Evolutionary conservation across 2,888 invertebrate species (phyloP), one percentile per base, ranked within the genome.

Genomic region (Lordiphosa fenestrarum): DNA sequence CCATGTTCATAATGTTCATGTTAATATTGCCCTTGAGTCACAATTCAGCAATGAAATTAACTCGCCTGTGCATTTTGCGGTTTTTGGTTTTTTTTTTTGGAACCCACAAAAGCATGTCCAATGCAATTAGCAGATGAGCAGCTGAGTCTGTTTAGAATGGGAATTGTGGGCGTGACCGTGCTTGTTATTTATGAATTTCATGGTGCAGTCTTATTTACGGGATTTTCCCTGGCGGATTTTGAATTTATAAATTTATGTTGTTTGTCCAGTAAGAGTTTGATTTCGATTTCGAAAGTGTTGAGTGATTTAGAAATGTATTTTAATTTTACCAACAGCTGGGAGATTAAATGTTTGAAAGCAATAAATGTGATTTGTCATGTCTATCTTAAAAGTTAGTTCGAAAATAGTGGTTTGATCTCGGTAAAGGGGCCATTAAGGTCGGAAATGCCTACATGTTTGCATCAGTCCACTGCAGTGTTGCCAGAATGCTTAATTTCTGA

Each of bases 1-100:
- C 61, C 58, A 62, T 69, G 68, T 82, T 71, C 80, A 83, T 84
- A 86, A 86, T 84, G 80, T 82, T 57, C 77, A 86, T 86, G 86
- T 80, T 86, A 83, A 86, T 84, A 71, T 80, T 70, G 66, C 86
- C 85, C 81, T 71, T 71, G 86, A 80, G 83, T 72, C 80, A 67
- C 63, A 80, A 70, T 71, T 76, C 77, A 77, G 73, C 74, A 74
- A 80, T 82, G 70, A 80, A 82, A 84, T 84, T 80, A 74, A 69
- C 72, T 69, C 57, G 55, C 42, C 50, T 72, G 68, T 63, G 73
- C 41, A 52, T 9, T 25, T 13, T 42, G 41, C 53, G 48, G 42
- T 30, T 44, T 52, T 46, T 73, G 52, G 61, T 23, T 23, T 23
- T 62, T 12, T 36, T 23, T 33, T 47, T 57, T 52, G 7, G 35